These are phyloP conservation scores for Brienomyrus longianalis DNA, from an alignment of 2,113 vertebrate species.

Conservation along the genomic window DNA sequence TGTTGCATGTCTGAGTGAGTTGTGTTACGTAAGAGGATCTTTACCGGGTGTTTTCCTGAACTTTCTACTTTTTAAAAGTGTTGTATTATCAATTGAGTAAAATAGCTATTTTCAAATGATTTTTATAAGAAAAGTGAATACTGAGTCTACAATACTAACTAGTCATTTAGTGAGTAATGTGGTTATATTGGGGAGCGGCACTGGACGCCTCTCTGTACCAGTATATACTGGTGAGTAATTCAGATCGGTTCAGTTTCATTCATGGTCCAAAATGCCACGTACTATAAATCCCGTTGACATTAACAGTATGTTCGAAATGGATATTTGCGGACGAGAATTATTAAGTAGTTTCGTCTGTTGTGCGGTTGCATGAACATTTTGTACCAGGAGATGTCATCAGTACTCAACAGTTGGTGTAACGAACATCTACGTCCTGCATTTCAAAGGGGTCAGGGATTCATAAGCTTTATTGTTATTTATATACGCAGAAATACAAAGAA, in stretches of 20 bases:
- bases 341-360: neutral
- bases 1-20: neutral
- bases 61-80: neutral
- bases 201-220: neutral
- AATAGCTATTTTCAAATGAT: neutral
- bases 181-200: neutral
- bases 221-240: neutral
- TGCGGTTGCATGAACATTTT: neutral
- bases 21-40: neutral
- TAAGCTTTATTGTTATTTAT: neutral
- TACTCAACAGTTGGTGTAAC: neutral
- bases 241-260: neutral
- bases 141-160: neutral
- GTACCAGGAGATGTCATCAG: neutral
- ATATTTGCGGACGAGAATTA: neutral
- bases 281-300: neutral
- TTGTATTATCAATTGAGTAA: neutral
- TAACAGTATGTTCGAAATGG: neutral
- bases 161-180: neutral
- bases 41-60: neutral
- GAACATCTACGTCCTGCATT: neutral
- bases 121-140: neutral
- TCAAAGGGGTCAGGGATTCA: neutral
- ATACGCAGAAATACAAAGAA: neutral
- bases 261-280: neutral